Evolutionary conservation across 1,140 invertebrate genomes (phyloP).

Genomic region (Palaemon carinicauda): DNA sequence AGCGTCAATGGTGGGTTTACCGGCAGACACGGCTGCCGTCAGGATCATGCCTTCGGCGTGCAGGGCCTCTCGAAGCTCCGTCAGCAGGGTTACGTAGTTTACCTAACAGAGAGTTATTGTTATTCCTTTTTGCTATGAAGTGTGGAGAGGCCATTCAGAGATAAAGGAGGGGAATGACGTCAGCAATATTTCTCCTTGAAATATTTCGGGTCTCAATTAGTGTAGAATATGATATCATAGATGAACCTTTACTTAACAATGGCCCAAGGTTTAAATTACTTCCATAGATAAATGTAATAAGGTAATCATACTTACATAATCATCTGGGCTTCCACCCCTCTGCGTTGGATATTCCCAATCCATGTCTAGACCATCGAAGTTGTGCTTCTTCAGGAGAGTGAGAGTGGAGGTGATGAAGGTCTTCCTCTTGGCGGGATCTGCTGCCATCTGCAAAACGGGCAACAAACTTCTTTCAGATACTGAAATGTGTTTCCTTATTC

Average conservation of each 20-base stretch:
- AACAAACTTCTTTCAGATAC: not conserved
- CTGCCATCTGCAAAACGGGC: not conserved
- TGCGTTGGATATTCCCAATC: conserved; percentile 40
- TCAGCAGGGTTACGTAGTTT: conserved; percentile 5
- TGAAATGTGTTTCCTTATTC: too few relatives aligned
- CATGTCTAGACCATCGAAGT: conserved; percentile 36
- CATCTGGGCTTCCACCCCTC: conserved; percentile 10
- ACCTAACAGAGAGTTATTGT: not conserved
- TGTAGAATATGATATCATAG: too few relatives aligned
- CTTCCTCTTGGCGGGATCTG: not conserved
- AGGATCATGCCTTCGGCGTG: conserved; percentile 64
- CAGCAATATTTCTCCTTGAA: too few relatives aligned
- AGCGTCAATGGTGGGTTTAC: conserved; percentile 62
- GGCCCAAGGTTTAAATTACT: too few relatives aligned
- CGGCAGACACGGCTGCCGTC: conserved; percentile 70
- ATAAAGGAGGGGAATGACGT: too few relatives aligned
- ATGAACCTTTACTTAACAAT: not conserved
- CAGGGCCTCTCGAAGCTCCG: not conserved
- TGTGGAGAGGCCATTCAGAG: too few relatives aligned
- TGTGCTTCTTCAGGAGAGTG: conserved; percentile 15
- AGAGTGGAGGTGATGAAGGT: conserved; percentile 12
- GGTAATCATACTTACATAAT: not conserved
- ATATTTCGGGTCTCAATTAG: too few relatives aligned
- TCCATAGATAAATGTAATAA: not conserved
- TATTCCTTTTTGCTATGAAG: too few relatives aligned